Evolutionary conservation across 2,113 vertebrate genomes (phyloP).

Genomic region (Pedetes capensis): DNA sequence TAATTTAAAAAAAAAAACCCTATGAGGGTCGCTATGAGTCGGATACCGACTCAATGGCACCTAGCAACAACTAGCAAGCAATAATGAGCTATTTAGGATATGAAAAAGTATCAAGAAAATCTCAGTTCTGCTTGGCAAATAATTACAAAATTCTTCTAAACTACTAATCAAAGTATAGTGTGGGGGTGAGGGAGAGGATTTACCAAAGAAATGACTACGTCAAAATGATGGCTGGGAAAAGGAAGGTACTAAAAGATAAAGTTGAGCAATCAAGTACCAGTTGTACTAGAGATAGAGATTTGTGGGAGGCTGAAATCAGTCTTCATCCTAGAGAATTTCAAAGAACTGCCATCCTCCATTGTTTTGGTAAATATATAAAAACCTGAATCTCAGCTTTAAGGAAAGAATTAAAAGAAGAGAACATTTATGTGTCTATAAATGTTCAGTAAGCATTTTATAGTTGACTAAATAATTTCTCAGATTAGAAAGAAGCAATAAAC

Average conservation of each 20-base stretch:
- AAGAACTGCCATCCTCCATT: neutral
- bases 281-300: neutral
- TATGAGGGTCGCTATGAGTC: too few species aligned
- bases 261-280: neutral
- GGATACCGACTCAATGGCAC: too few species aligned
- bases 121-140: neutral
- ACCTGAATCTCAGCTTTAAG: neutral
- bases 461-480: slow-evolving; percentile 1
- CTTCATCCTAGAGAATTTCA: neutral
- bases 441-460: slow-evolving; percentile 19
- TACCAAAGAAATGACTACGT: neutral
- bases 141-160: slow-evolving; percentile 24
- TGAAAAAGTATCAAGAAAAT: neutral
- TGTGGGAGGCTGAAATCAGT: neutral
- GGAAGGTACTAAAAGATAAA: neutral
- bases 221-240: slow-evolving; percentile 4
- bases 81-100: neutral
- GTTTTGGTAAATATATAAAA: neutral
- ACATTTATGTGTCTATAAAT: neutral
- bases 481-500: neutral
- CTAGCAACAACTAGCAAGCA: too few species aligned
- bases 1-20: too few species aligned
- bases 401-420: slow-evolving; percentile 12
- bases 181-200: neutral
- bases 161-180: neutral